Percentiles rank a stretch among this genome's conserved stretches.
Conservation (phyloP, 2,797 vertebrate species). For the Silurus lanzhouensis region DNA sequence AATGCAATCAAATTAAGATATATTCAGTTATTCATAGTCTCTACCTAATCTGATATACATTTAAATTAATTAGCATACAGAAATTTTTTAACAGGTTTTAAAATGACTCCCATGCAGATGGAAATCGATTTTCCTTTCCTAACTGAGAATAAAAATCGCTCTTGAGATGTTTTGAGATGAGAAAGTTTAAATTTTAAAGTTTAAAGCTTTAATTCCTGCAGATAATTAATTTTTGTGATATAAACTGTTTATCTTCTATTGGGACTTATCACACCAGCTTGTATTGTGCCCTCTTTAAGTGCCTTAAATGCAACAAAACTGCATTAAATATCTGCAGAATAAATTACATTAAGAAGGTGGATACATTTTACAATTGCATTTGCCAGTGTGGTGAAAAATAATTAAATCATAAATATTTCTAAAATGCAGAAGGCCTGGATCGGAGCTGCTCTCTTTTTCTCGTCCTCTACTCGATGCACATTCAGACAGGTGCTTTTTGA, state of each 20-base stretch:
- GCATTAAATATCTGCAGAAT: neutral
- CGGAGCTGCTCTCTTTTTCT: neutral
- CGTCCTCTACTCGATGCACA: conserved; percentile 7
- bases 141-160: neutral
- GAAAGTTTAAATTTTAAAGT: too few relatives aligned
- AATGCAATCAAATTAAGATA: neutral
- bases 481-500: conserved; percentile 28
- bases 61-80: conserved; percentile 60
- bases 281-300: neutral
- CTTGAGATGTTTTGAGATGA: neutral
- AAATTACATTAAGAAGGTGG: neutral
- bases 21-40: conserved; percentile 22
- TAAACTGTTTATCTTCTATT: neutral
- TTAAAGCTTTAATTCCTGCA: neutral
- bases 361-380: neutral
- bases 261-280: neutral
- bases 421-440: neutral
- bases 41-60: conserved; percentile 60
- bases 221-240: neutral
- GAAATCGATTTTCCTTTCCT: too few relatives aligned
- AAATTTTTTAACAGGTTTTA: conserved; percentile 56
- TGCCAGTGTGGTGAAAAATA: neutral
- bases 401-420: conserved; percentile 4
- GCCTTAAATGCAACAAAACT: neutral
- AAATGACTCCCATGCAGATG: conserved; percentile 59